phyloP scores from a whole-genome alignment of 2,797 vertebrate genomes.

The Acipenser transmontanus region DNA sequence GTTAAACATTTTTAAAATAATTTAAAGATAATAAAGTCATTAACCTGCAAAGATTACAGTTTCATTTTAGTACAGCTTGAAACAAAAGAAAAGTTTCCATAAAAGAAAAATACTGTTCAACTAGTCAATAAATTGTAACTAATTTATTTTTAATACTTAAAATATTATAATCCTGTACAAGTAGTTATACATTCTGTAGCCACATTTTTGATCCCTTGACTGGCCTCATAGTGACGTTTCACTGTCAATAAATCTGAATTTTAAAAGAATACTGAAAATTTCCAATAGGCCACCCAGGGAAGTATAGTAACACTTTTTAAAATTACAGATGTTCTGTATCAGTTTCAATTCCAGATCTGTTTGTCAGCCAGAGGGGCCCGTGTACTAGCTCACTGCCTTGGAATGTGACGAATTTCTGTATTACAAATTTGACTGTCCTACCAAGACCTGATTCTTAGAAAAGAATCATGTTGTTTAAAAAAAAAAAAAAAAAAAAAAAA shows the following conservation, averaged over 20 bases:
- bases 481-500: conserved; percentile 12
- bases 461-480: not conserved
- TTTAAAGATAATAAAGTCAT: too few species aligned
- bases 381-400: conserved; percentile 5
- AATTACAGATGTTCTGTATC: not conserved
- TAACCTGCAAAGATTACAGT: not conserved
- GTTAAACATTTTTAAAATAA: too few species aligned
- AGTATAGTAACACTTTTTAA: not conserved
- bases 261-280: not conserved
- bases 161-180: too few species aligned
- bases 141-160: too few species aligned
- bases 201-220: too few species aligned
- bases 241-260: not conserved
- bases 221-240: too few species aligned
- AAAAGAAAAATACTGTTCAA: too few species aligned
- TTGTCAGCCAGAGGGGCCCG: not conserved
- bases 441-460: not conserved
- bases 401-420: conserved; percentile 3
- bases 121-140: too few species aligned
- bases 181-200: too few species aligned
- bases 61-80: not conserved
- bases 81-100: not conserved
- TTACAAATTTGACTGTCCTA: not conserved
- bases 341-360: conserved; percentile 5
- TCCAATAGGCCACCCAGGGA: not conserved